Base-by-base conservation (phyloP, 1,140 invertebrate genomes). In the Habropoda laboriosa region DNA sequence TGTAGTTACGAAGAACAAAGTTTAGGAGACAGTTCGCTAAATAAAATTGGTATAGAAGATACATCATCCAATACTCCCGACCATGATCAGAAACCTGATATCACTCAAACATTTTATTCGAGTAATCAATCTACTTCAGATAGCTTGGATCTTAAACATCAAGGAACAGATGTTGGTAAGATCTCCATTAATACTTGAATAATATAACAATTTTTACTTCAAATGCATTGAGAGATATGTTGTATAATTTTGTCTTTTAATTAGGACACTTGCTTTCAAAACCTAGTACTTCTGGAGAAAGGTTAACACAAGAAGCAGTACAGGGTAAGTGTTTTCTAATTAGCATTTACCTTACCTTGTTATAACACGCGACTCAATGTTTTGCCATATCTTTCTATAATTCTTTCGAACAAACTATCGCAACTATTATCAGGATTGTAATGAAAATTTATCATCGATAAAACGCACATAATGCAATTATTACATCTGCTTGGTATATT, bases 1-100 rank as follows among this genome's bases (percentile, higher is more conserved):
- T 93, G 92, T 90, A 93, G 92, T 89, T 93, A 93, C 53, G 92
- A 93, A 45, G 92, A 93, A 70, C 92, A 93, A 81, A 91, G 89
- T 77, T 81, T 89, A 47, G 90, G 89, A 18, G 92, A 92, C 47
- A 89, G 82, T 66, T 86, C 91, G 3, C 38, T 84, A 32, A 92
- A 89, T 70, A 93, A 92, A 90, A 87, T 89, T 42, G 81, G 81
- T 60, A 79, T 88, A 24, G 90, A 92, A 32, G 92, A 92, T 42
- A 91, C 87, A 40, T 82, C 87, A 16, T 90, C 91, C 4, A 90
- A 91, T 42, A 86, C 79, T 12, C 67, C 84, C 16, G 91, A 93
- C 35, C 88, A 93, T 47, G 92, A 92, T 40, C 90, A 91, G 3
- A 93, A 93, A 60, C 91, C 89, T 1, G 92, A 93, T 64, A 92